Conservation (phyloP, 2,797 vertebrate genomes). For the Fratercula arctica region DNA sequence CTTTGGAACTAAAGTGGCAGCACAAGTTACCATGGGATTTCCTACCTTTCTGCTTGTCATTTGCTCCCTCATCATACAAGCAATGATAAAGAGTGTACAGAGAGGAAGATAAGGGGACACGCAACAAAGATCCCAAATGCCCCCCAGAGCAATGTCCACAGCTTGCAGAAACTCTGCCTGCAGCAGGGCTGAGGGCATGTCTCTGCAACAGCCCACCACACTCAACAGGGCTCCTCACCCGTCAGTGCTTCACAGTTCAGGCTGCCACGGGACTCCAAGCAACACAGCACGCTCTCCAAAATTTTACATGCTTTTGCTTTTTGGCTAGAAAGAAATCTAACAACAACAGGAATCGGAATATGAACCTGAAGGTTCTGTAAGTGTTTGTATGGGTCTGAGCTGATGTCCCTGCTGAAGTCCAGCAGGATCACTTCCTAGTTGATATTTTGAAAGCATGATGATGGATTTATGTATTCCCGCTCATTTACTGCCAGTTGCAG, state of each 20-base stretch:
- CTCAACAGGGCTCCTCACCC: background rate
- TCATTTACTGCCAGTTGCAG: slow-evolving; percentile 12
- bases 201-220: background rate
- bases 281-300: background rate
- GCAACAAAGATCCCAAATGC: background rate
- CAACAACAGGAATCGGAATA: background rate
- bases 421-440: background rate
- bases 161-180: background rate
- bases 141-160: background rate
- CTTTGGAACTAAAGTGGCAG: background rate
- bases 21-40: background rate
- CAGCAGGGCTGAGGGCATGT: background rate
- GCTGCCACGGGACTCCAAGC: background rate
- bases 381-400: background rate
- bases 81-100: background rate
- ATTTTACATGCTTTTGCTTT: background rate
- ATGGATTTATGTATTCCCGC: background rate
- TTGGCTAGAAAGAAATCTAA: background rate
- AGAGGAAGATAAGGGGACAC: background rate
- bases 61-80: background rate
- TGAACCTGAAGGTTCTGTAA: background rate
- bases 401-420: background rate
- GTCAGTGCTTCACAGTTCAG: background rate
- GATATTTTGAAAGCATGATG: background rate
- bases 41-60: background rate